Evolutionary conservation across 2,797 vertebrate genomes (phyloP), one percentile per base, ranked within the genome.

Genomic region (Delichon dasypus): DNA sequence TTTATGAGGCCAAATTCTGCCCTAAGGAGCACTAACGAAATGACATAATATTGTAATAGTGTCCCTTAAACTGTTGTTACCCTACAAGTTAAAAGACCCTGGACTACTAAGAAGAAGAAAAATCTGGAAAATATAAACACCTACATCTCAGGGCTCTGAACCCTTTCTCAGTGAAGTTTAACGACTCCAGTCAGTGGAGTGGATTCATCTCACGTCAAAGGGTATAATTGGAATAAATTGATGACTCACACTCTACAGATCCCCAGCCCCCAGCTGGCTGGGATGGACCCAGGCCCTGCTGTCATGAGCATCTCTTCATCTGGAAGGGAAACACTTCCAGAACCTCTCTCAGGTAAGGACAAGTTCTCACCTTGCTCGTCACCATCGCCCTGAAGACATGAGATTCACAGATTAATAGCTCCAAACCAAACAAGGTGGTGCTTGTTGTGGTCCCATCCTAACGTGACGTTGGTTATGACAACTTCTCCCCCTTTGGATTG

Each of bases 1-100:
- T 74, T 86, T 67, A 79, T 67, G 54, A 83, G 26, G 72, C 13
- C 36, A 79, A 83, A 84, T 72, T 67, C 68, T 86, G 34, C 82
- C 66, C 51, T 73, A 32, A 87, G 78, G 55, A 73, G 42, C 51
- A 55, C 30, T 76, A 67, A 36, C 68, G 47, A 73, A 76, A 55
- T 29, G 25, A 55, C 30, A 22, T 45, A 64, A 60, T 42, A 38
- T 27, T 47, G n/a, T 22, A 68, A 50, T 9, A 72, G 48, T 45
- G 54, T 42, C 36, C 58, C 54, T 89, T 44, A 68, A 91, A 55
- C 30, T n/a, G n/a, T 42, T 38, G 47, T 42, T 87, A 67, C 21
- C 34, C 36, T 47, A 47, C 23, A 32, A 44, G 42, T 65, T 85
- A 47, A 85, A 86, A 74, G 16, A 27, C 36, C 88, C 18, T 61